Conservation (phyloP, 2,113 vertebrate genomes). For the Terrapene triunguis region DNA sequence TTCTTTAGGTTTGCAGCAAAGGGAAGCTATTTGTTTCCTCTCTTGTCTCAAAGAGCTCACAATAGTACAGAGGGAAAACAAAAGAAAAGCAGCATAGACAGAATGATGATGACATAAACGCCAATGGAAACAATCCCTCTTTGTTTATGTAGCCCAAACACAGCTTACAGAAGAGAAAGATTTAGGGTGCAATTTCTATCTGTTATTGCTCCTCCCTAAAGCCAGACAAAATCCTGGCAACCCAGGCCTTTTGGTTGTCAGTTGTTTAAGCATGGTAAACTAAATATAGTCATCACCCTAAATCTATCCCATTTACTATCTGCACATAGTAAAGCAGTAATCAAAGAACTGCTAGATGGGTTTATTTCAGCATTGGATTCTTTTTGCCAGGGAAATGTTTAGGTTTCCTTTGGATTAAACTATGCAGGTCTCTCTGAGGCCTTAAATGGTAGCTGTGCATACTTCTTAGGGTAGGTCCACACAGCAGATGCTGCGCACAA, state of each 20-base stretch:
- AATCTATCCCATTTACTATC: not conserved
- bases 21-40: not conserved
- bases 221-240: not conserved
- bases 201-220: not conserved
- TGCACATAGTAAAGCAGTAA: not conserved
- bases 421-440: not conserved
- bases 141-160: not conserved
- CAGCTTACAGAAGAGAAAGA: not conserved
- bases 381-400: not conserved
- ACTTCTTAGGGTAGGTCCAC: not conserved
- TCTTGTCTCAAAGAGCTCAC: not conserved
- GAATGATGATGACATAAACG: not conserved
- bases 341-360: fast-evolving
- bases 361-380: not conserved
- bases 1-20: not conserved
- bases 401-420: not conserved
- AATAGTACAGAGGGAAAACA: not conserved
- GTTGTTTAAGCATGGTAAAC: not conserved
- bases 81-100: not conserved
- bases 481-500: too few relatives aligned
- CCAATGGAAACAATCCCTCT: not conserved
- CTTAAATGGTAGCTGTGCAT: not conserved
- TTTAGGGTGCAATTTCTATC: not conserved
- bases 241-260: not conserved
- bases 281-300: not conserved